Conservation (phyloP, 2,113 vertebrate species). For the Picathartes gymnocephalus region DNA sequence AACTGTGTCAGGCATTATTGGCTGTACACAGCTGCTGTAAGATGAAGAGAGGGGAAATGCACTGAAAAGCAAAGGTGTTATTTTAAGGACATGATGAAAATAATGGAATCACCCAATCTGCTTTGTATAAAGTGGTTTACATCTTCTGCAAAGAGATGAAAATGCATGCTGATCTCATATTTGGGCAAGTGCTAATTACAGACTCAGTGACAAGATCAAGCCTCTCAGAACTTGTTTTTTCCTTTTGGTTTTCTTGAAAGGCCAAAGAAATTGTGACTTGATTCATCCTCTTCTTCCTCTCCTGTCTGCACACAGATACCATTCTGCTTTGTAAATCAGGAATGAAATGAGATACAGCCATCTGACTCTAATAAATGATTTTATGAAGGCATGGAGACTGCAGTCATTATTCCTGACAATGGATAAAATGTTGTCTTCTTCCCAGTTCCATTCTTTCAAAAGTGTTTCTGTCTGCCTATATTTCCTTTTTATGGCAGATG, state of each 20-base stretch:
- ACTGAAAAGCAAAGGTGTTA: slow-evolving; percentile 47
- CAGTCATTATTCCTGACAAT: background rate
- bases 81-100: slow-evolving; percentile 34
- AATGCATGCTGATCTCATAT: background rate
- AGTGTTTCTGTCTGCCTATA: background rate
- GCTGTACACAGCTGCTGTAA: slow-evolving; percentile 41
- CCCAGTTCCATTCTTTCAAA: background rate
- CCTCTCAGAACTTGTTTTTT: background rate
- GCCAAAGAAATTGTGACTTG: background rate
- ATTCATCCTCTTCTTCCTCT: background rate
- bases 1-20: slow-evolving; percentile 47
- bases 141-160: background rate
- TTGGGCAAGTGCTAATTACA: slow-evolving; percentile 18
- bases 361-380: background rate
- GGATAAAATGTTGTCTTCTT: background rate
- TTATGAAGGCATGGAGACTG: background rate
- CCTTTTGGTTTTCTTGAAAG: background rate
- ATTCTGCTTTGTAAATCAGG: background rate
- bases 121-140: background rate
- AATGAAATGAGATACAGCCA: background rate
- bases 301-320: background rate
- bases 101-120: background rate
- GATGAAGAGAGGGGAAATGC: slow-evolving; percentile 25
- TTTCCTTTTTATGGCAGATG: background rate
- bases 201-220: background rate